A percentile compares a stretch with the other conserved stretches of the same genome.
phyloP scores from a whole-genome alignment of 2,888 invertebrate genomes.

The Tholera decimalis region DNA sequence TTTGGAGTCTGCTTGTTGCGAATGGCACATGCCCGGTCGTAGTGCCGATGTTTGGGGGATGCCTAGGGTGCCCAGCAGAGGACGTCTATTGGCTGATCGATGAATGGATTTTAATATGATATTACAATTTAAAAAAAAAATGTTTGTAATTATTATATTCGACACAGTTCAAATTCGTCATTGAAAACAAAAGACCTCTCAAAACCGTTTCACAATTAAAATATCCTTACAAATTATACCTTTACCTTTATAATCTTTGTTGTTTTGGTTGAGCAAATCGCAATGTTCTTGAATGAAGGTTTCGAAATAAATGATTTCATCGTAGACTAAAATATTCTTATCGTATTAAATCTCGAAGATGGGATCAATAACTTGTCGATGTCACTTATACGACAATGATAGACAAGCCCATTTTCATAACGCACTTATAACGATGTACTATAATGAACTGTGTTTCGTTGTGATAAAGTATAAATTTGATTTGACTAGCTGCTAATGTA shows the following conservation, averaged over 20 bases:
- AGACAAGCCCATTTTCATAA: constrained; percentile 1
- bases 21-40: no score
- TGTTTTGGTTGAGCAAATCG: not conserved
- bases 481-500: not conserved
- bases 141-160: no score
- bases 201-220: no score
- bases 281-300: not conserved
- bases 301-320: constrained; percentile 1
- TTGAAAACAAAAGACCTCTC: no score
- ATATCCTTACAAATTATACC: no score
- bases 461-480: constrained; percentile 8
- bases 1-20: no score
- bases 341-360: not conserved
- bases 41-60: no score
- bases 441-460: not conserved
- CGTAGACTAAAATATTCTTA: not conserved
- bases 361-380: not conserved
- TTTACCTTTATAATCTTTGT: no score
- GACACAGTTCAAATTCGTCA: not conserved
- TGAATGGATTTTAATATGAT: no score
- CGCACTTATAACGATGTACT: not conserved
- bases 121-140: no score
- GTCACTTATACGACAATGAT: not conserved
- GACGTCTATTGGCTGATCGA: no score
- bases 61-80: no score